These are phyloP conservation scores for Bradypodion pumilum DNA, from an alignment of 2,797 vertebrate species.

Conservation along the genomic window DNA sequence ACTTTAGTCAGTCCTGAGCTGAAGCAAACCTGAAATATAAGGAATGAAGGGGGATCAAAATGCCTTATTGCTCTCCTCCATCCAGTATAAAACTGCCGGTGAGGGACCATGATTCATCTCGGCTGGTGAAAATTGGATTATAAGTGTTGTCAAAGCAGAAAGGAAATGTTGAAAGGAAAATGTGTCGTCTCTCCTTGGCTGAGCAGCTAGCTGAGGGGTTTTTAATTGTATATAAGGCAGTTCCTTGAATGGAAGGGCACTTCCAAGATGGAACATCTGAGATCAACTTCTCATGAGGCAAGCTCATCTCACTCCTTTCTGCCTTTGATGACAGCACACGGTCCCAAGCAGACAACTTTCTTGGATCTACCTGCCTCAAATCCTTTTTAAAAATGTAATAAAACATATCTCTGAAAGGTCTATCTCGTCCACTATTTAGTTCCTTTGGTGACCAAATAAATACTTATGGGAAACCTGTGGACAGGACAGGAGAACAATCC, in stretches of 20 bases:
- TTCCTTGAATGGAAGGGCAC: not conserved
- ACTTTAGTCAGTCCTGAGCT: constrained; percentile 12
- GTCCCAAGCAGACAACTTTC: not conserved
- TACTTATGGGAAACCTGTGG: not conserved
- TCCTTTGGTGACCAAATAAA: not conserved
- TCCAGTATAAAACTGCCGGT: constrained; percentile 49
- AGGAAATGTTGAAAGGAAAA: constrained; percentile 60
- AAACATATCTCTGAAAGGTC: too few species aligned
- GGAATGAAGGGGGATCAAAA: constrained; percentile 60
- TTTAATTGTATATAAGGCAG: constrained; percentile 28
- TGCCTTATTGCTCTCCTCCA: constrained; percentile 58
- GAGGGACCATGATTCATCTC: constrained; percentile 61
- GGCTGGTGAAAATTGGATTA: constrained; percentile 59
- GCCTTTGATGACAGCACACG: not conserved
- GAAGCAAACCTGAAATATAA: constrained; percentile 29
- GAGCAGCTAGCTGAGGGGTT: constrained; percentile 35
- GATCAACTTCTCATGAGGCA: not conserved
- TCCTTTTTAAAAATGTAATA: not conserved
- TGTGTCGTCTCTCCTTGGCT: constrained; percentile 35
- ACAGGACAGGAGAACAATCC: too few species aligned
- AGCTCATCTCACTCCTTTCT: not conserved
- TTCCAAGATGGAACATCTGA: not conserved
- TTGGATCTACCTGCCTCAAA: not conserved
- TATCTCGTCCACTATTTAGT: not conserved
- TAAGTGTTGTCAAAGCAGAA: constrained; percentile 59